phyloP scores from a whole-genome alignment of 2,888 invertebrate species.

The Hipparchia sbordonii region DNA sequence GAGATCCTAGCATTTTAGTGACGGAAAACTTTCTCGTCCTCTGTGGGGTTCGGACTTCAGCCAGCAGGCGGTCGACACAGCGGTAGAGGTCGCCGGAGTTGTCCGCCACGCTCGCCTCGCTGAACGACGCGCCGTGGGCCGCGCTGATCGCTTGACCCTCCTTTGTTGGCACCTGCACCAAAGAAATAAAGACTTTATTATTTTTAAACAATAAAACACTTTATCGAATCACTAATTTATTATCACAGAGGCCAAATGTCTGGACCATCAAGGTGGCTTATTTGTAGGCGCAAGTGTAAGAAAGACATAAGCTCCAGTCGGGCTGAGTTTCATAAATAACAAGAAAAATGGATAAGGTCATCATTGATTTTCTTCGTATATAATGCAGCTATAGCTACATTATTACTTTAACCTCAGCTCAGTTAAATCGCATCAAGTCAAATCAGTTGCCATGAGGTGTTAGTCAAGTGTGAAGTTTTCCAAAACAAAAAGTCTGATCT shows the following conservation, averaged over 20 bases:
- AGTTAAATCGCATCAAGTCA: no score
- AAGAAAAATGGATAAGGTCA: no score
- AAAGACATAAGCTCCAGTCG: background rate
- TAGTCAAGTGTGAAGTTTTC: constrained; percentile 2
- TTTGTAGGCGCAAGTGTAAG: background rate
- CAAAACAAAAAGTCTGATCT: constrained; percentile 1
- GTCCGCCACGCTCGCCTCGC: constrained; percentile 92
- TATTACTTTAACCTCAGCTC: no score
- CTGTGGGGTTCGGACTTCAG: constrained; percentile 85
- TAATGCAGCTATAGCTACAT: no score
- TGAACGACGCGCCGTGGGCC: constrained; percentile 87
- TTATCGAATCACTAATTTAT: background rate
- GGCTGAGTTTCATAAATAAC: background rate
- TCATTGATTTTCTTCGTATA: no score
- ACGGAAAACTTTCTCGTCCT: constrained; percentile 89
- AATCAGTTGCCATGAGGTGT: background rate
- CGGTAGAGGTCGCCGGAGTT: constrained; percentile 89
- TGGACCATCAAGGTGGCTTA: background rate
- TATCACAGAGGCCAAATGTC: background rate
- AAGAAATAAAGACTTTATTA: constrained; percentile 30
- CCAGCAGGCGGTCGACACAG: constrained; percentile 87
- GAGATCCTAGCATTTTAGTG: constrained; percentile 90
- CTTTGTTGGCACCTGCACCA: constrained; percentile 85
- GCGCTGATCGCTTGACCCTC: constrained; percentile 87
- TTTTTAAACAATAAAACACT: background rate